These are phyloP conservation scores for Sicus ferrugineus DNA, from an alignment of 2,888 invertebrate species.

Conservation along the genomic window DNA sequence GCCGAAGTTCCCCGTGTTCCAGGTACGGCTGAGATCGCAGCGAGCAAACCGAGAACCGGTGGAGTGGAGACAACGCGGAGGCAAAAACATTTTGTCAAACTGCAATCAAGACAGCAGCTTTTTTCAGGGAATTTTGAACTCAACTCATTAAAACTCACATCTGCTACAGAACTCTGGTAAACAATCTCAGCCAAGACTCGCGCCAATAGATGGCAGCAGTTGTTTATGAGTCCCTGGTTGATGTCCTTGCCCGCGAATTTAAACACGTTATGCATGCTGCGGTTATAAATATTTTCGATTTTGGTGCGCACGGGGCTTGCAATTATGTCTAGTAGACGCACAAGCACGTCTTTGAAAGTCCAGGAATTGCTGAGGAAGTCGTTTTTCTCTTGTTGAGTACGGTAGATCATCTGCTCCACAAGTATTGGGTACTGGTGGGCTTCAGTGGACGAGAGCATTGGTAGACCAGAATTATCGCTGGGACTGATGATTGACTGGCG, in stretches of 20 bases:
- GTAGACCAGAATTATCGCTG: slow-evolving; percentile 74
- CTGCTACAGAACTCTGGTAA: slow-evolving; percentile 78
- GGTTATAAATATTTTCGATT: slow-evolving; percentile 62
- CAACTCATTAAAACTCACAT: slow-evolving; percentile 65
- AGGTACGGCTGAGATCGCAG: slow-evolving; percentile 86
- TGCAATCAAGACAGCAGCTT: slow-evolving; percentile 35
- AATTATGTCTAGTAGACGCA: slow-evolving; percentile 82
- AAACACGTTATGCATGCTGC: slow-evolving; percentile 57
- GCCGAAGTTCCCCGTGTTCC: slow-evolving; percentile 97
- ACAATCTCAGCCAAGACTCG: slow-evolving; percentile 88
- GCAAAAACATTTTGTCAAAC: slow-evolving; percentile 62
- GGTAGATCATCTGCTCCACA: slow-evolving; percentile 80
- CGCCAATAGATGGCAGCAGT: slow-evolving; percentile 80
- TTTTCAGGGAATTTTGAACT: not conserved
- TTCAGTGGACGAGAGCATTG: slow-evolving; percentile 74
- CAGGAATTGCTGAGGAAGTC: slow-evolving; percentile 63
- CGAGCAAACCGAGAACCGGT: slow-evolving; percentile 92
- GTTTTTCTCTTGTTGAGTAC: slow-evolving; percentile 67
- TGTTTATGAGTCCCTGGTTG: slow-evolving; percentile 69
- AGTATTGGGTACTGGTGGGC: slow-evolving; percentile 78
- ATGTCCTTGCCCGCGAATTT: slow-evolving; percentile 58
- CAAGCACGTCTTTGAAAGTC: slow-evolving; percentile 80
- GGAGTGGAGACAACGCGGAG: slow-evolving; percentile 79
- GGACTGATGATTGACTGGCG: slow-evolving; percentile 69
- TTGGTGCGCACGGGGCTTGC: slow-evolving; percentile 76